Base-by-base conservation (phyloP, 2,113 vertebrate genomes). In the Gopherus evgoodei region DNA sequence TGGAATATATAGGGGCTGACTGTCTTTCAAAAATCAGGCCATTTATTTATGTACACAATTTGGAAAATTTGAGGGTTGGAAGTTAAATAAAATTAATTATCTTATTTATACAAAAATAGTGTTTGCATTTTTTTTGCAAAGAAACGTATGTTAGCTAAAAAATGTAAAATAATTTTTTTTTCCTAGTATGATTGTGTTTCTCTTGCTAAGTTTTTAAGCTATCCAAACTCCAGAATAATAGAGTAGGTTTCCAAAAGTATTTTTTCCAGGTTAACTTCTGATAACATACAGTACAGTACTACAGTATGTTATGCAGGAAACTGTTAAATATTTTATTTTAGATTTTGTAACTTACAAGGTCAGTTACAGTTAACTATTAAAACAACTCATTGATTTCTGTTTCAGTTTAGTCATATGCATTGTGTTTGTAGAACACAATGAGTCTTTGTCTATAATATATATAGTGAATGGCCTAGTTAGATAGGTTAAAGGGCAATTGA, bases 231-330 rank as follows among this genome's bases (percentile, higher is more conserved):
- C 53, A 54, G 93, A 69, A 94, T 57, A 89, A 65, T 5, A 85
- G 8, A 95, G 22, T 22, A 49, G 42, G 69, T 89, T 93, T 91
- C 90, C 17, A 93, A 76, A 94, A 1, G 2, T 24, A 8, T 19
- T 12, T 72, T 96, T 96, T 91, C 76, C 83, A 83, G 76, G 50
- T 4, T 94, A 81, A 83, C 16, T 84, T 52, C 17, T 87, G 38
- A 86, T 91, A 8, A 38, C 42, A 84, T 38, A 38, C 38, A 38
- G 38, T 38, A 38, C 38, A 38, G 38, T 38, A 57, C 22, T 83
- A 62, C 0, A 59, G 1, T 35, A 6, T 82, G 14, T 75, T 54
- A 62, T 27, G 12, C 89, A 78, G n/a, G 8, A 27, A 16, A 88
- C 14, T 8, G 52, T 62, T 57, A 87, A 90, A 88, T 85, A 83